These are phyloP conservation scores for Botrylloides violaceus DNA, from an alignment of 23 tunicate genomes.

Conservation along the genomic window DNA sequence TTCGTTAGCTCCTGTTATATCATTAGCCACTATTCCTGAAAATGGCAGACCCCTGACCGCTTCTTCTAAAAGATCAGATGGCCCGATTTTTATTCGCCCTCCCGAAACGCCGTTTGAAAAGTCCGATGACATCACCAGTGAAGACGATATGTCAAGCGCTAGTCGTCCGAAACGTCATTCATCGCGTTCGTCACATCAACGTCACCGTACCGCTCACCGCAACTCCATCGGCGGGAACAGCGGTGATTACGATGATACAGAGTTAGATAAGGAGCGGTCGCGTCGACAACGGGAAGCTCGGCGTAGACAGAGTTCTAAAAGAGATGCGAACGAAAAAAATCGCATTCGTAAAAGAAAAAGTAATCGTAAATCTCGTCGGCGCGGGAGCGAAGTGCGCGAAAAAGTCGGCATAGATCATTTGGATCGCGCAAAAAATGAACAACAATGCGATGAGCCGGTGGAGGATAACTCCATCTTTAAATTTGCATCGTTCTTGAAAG, in stretches of 20 bases:
- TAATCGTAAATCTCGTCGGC: conserved; percentile 1
- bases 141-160: neutral
- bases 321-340: neutral
- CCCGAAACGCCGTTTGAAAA: conserved; percentile 4
- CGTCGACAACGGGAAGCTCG: neutral
- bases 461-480: conserved; percentile 3
- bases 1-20: neutral
- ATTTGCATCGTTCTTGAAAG: neutral
- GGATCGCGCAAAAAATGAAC: conserved; percentile 6
- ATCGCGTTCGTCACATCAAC: neutral
- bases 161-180: neutral
- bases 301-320: conserved; percentile 3
- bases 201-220: neutral
- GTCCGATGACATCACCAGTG: neutral
- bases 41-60: neutral
- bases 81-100: conserved; percentile 9
- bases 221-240: neutral
- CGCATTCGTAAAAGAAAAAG: neutral
- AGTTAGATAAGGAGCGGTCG: neutral
- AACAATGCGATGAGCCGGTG: neutral
- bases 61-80: neutral
- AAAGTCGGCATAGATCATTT: conserved; percentile 8
- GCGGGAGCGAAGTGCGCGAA: conserved; percentile 1
- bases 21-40: conserved; percentile 17
- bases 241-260: conserved; percentile 5